phyloP scores from a whole-genome alignment of 2,888 invertebrate species.

The Mythimna pallens region DNA sequence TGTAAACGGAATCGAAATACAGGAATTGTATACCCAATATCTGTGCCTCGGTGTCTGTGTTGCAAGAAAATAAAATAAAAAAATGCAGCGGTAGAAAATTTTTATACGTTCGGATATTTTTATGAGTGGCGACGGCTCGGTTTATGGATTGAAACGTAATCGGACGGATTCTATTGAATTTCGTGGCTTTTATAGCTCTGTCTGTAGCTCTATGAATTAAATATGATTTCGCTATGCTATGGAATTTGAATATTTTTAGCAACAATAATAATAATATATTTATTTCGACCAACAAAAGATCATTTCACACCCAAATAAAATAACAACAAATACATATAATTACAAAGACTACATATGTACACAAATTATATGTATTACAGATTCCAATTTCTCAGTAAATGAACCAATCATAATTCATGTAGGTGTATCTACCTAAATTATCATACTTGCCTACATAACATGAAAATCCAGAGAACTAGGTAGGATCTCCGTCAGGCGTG shows the following conservation, averaged over 20 bases:
- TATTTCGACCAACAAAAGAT: too few relatives aligned
- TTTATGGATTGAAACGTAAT: constrained; percentile 73
- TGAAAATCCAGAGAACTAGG: not conserved
- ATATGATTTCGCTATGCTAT: constrained; percentile 37
- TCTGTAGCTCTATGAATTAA: constrained; percentile 48
- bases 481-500: not conserved
- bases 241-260: constrained; percentile 14
- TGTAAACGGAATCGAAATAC: constrained; percentile 85
- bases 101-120: constrained; percentile 77
- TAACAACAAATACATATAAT: too few relatives aligned
- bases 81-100: constrained; percentile 71
- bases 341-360: too few relatives aligned
- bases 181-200: constrained; percentile 62
- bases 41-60: constrained; percentile 76
- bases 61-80: constrained; percentile 63
- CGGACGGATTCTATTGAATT: constrained; percentile 69
- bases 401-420: not conserved
- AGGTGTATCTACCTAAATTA: not conserved
- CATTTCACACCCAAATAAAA: too few relatives aligned
- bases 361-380: too few relatives aligned
- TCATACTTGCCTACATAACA: not conserved
- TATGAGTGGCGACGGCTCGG: constrained; percentile 70
- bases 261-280: not conserved
- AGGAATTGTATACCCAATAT: constrained; percentile 76
- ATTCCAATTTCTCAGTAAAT: too few relatives aligned